Conservation (phyloP, 2,888 invertebrate genomes). For the Willowsia nigromaculata region DNA sequence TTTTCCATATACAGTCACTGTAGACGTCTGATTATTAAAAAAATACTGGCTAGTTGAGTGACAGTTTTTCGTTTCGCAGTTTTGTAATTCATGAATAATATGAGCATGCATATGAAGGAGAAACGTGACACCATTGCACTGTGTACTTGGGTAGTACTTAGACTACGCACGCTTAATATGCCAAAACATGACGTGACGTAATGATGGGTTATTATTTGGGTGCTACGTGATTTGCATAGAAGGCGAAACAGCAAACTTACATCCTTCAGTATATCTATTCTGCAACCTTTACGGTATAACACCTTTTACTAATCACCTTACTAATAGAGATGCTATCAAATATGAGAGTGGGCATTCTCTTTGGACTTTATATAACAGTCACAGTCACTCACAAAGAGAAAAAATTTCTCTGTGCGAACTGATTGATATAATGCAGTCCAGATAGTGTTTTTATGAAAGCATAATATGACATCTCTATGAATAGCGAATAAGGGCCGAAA, state of each 20-base stretch:
- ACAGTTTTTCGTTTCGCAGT: neutral
- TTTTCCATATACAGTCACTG: too few species aligned
- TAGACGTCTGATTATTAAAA: too few species aligned
- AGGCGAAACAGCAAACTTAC: neutral
- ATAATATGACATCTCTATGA: neutral
- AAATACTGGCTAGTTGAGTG: neutral
- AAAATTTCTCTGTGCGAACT: too few species aligned
- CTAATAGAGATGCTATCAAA: neutral
- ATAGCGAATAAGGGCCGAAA: neutral
- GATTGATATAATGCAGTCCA: neutral
- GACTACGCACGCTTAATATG: neutral
- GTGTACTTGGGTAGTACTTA: neutral
- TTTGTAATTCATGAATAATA: too few species aligned
- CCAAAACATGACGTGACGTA: slow-evolving; percentile 11
- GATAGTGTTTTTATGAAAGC: neutral
- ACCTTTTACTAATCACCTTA: neutral
- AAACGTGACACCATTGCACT: neutral
- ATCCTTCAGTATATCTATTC: too few species aligned
- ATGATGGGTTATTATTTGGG: slow-evolving; percentile 6
- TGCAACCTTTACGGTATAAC: too few species aligned
- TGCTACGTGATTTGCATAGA: slow-evolving; percentile 37
- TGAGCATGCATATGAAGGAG: neutral
- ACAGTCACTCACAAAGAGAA: too few species aligned
- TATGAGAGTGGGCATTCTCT: too few species aligned
- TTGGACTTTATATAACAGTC: too few species aligned